Conservation (phyloP, 2,113 vertebrate species). For the Larimichthys crocea region DNA sequence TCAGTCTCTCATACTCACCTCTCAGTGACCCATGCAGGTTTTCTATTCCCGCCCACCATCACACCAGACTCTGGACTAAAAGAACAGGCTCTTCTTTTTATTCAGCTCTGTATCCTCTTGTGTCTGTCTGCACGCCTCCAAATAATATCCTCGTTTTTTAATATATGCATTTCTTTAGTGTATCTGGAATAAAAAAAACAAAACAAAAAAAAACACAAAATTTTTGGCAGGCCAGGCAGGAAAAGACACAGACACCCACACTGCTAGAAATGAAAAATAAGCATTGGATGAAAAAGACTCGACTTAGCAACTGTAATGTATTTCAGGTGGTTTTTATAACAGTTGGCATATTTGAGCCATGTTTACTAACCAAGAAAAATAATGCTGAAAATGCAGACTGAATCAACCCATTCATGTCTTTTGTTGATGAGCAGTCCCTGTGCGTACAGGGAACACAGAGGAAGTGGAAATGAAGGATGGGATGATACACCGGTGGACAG, state of each 20-base stretch:
- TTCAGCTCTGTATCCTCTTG: background rate
- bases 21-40: conserved; percentile 32
- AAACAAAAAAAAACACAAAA: background rate
- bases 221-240: conserved; percentile 2
- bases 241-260: background rate
- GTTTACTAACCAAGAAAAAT: conserved; percentile 1
- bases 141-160: conserved; percentile 2
- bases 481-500: background rate
- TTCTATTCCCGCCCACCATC: conserved; percentile 46
- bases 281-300: background rate
- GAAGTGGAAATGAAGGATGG: background rate
- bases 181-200: background rate
- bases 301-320: background rate
- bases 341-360: background rate
- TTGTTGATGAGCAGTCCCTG: background rate
- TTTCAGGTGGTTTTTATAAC: conserved; percentile 1
- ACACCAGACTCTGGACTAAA: conserved; percentile 25
- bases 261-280: background rate
- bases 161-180: conserved; percentile 4
- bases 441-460: background rate
- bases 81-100: conserved; percentile 22
- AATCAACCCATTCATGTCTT: background rate
- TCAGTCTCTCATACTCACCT: conserved; percentile 31
- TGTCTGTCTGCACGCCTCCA: conserved; percentile 12
- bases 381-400: background rate